phyloP scores from a whole-genome alignment of 2,888 invertebrate genomes.

The Pristionchus entomophagus region DNA sequence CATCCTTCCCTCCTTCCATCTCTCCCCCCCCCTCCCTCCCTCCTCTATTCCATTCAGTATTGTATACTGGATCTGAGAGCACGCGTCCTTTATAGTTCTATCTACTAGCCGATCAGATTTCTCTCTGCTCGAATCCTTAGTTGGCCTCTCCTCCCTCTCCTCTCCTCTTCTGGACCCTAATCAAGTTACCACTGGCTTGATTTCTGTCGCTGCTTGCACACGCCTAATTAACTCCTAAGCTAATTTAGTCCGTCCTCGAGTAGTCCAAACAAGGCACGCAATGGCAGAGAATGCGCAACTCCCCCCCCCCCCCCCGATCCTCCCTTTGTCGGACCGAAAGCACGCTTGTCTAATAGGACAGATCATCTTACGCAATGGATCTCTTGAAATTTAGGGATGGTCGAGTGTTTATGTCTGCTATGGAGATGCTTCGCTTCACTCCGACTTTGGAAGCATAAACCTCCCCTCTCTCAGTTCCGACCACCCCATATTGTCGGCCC shows the following conservation, averaged over 20 bases:
- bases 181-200: constrained; percentile 36
- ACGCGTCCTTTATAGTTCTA: constrained; percentile 20
- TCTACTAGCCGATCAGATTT: neutral
- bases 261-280: constrained; percentile 24
- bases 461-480: neutral
- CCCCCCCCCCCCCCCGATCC: neutral
- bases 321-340: constrained; percentile 26
- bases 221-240: constrained; percentile 24
- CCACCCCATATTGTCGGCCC: neutral
- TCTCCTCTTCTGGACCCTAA: neutral
- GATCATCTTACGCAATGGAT: constrained; percentile 7
- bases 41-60: constrained; percentile 23
- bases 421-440: neutral
- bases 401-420: constrained; percentile 16
- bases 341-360: neutral
- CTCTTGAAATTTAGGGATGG: neutral
- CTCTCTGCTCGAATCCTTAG: constrained; percentile 14
- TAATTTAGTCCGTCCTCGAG: constrained; percentile 17
- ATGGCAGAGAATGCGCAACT: constrained; percentile 14
- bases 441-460: neutral
- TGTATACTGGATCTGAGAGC: constrained; percentile 9
- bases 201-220: constrained; percentile 14
- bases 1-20: neutral
- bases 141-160: constrained; percentile 27
- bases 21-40: neutral